Evolutionary conservation across 2,113 vertebrate species (phyloP).

Genomic region (Microtus montanus): DNA sequence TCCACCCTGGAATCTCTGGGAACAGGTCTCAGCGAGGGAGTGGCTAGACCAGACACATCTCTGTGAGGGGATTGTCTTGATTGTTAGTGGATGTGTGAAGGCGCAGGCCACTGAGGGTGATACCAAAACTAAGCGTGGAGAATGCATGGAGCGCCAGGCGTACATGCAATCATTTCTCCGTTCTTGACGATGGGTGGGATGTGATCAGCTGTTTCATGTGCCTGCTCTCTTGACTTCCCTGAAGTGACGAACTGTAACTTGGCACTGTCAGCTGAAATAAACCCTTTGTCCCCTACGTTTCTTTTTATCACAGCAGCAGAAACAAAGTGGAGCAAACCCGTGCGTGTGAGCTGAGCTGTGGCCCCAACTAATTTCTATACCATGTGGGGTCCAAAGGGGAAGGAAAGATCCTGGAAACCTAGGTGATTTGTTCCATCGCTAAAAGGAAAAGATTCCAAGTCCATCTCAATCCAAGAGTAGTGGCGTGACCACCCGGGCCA

Average conservation of each 20-base stretch:
- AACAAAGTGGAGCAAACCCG: neutral
- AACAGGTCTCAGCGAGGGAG: neutral
- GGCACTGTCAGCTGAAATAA: neutral
- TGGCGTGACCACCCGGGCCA: neutral
- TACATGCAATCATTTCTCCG: too few relatives aligned
- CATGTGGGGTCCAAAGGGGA: neutral
- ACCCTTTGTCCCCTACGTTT: neutral
- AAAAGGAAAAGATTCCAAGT: neutral
- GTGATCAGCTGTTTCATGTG: neutral
- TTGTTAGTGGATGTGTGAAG: neutral
- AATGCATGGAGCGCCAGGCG: too few relatives aligned
- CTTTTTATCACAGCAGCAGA: neutral
- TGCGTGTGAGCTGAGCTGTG: neutral
- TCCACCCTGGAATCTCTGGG: neutral
- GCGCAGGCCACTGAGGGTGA: neutral
- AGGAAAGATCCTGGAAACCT: neutral
- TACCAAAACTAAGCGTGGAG: neutral
- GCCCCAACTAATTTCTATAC: neutral
- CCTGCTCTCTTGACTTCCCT: neutral
- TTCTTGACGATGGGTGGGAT: neutral
- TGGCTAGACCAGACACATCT: neutral
- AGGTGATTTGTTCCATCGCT: neutral
- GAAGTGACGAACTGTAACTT: neutral
- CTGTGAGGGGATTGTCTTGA: neutral
- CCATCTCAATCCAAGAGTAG: neutral